phyloP scores from a whole-genome alignment of 2,113 vertebrate species.

The Phocoena sinus region DNA sequence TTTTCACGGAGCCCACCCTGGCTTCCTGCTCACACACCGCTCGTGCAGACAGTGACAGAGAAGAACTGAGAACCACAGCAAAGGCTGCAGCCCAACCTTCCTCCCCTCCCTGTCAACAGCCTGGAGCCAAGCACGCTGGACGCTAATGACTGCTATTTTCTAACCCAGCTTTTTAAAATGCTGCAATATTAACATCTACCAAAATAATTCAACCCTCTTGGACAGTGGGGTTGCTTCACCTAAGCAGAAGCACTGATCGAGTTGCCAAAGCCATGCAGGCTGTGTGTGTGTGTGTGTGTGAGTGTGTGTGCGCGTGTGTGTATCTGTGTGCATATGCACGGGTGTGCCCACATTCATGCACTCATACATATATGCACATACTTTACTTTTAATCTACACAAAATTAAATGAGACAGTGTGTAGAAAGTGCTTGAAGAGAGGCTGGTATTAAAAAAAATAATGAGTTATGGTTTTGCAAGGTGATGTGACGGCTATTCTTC shows the following conservation, averaged over 20 bases:
- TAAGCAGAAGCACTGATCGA: neutral
- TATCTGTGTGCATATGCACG: rapidly evolving
- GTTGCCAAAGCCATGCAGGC: neutral
- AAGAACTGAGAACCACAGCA: neutral
- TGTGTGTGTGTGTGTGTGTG: no score
- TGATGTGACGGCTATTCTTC: neutral
- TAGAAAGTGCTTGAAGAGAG: neutral
- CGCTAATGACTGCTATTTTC: neutral
- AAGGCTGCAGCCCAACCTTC: neutral
- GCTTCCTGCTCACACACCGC: neutral
- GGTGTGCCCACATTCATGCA: no score
- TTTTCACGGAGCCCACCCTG: neutral
- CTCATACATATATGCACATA: neutral
- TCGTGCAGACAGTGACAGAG: conserved; percentile 8
- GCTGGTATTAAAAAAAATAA: neutral
- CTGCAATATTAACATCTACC: conserved; percentile 45
- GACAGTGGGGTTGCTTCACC: neutral
- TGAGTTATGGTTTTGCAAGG: neutral
- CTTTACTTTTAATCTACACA: neutral
- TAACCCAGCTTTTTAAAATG: neutral
- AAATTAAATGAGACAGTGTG: neutral
- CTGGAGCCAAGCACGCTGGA: neutral
- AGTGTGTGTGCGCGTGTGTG: rapidly evolving
- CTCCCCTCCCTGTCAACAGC: neutral
- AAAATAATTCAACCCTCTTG: neutral